phyloP scores from a whole-genome alignment of 2,113 vertebrate genomes.

The Poeciliopsis occidentalis region DNA sequence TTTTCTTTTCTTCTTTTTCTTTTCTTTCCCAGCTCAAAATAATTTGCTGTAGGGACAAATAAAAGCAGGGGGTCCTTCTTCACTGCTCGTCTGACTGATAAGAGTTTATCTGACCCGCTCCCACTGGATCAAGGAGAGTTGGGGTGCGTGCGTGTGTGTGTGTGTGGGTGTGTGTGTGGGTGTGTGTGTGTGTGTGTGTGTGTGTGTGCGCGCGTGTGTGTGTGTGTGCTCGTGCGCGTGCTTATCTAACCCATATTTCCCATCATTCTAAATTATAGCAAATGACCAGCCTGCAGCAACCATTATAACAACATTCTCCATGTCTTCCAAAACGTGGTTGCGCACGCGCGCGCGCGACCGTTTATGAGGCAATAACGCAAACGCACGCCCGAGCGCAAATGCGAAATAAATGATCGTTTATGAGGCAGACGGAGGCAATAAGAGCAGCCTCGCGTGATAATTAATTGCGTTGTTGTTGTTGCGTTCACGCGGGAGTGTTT shows the following conservation, averaged over 20 bases:
- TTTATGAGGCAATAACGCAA: slow-evolving; percentile 68
- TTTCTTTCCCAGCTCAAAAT: slow-evolving; percentile 44
- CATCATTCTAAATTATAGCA: slow-evolving; percentile 76
- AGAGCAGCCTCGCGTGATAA: slow-evolving; percentile 71
- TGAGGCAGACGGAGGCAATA: slow-evolving; percentile 69
- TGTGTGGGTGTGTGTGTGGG: slow-evolving; percentile 4
- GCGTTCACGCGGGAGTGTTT: slow-evolving; percentile 11
- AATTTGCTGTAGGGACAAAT: slow-evolving; percentile 73
- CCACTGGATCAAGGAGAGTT: slow-evolving; percentile 22
- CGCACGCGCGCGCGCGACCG: slow-evolving; percentile 43
- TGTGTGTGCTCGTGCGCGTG: slow-evolving; percentile 11
- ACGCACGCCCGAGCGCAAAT: slow-evolving; percentile 59
- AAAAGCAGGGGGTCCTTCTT: slow-evolving; percentile 63
- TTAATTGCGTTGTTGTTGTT: slow-evolving; percentile 56
- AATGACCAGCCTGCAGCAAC: slow-evolving; percentile 77
- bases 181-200: slow-evolving; percentile 10
- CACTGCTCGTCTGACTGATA: slow-evolving; percentile 62
- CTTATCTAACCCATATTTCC: slow-evolving; percentile 68
- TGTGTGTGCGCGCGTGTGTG: slow-evolving; percentile 23
- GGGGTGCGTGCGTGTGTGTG: too few species aligned
- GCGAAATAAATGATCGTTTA: slow-evolving; percentile 76
- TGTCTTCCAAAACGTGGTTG: slow-evolving; percentile 29
- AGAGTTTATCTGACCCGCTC: slow-evolving; percentile 74
- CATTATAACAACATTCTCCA: slow-evolving; percentile 64
- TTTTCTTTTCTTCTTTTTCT: slow-evolving; percentile 1